Conservation (phyloP, 35 echinoderm and acorn worm species). For the Heliocidaris tuberculata region DNA sequence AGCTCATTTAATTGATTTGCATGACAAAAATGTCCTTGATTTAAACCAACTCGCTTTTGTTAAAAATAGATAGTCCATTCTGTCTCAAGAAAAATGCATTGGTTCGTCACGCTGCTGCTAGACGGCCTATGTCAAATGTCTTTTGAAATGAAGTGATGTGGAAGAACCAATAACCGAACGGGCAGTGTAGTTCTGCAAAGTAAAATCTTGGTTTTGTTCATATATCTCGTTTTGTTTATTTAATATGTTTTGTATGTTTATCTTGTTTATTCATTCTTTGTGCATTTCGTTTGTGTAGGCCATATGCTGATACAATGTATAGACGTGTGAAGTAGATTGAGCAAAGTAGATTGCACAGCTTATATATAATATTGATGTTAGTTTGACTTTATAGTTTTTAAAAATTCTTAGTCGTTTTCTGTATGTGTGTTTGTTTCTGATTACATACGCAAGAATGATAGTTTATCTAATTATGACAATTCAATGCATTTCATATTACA, state of each 20-base stretch:
- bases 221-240: background rate
- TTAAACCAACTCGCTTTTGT: background rate
- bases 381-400: no score
- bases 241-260: background rate
- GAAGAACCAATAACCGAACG: slow-evolving; percentile 6
- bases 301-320: no score
- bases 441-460: no score
- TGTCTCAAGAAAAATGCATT: background rate
- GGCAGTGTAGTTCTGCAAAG: background rate
- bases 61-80: background rate
- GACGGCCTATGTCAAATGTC: background rate
- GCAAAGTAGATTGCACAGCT: no score
- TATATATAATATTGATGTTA: no score
- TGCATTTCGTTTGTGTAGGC: background rate
- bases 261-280: background rate
- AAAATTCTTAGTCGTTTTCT: no score
- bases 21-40: slow-evolving; percentile 36
- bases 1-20: slow-evolving; percentile 48
- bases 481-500: no score
- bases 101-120: background rate
- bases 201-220: background rate
- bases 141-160: background rate
- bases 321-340: no score
- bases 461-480: no score
- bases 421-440: no score